phyloP scores from a whole-genome alignment of 2,113 vertebrate species.

The Gopherus evgoodei region DNA sequence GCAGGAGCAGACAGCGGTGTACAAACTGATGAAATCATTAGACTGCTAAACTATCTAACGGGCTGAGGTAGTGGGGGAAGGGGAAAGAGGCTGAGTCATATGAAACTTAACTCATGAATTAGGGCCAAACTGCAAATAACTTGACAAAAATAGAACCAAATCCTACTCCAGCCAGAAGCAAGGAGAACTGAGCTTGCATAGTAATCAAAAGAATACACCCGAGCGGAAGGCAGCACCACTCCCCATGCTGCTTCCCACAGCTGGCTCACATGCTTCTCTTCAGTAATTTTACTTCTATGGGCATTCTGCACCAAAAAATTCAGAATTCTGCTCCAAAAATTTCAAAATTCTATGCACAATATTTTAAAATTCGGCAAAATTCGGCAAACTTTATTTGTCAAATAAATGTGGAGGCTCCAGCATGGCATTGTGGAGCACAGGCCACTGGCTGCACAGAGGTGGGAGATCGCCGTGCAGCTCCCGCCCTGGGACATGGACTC shows the following conservation, averaged over 20 bases:
- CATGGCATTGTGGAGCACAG: no score
- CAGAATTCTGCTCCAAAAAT: no score
- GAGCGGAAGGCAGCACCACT: conserved; percentile 8
- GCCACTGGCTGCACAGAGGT: no score
- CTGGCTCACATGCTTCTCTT: neutral
- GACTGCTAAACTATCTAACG: neutral
- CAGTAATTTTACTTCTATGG: neutral
- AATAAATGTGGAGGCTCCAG: no score
- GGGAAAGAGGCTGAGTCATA: neutral
- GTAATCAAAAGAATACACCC: neutral
- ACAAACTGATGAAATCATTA: neutral
- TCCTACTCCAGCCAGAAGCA: neutral
- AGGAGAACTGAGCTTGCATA: neutral
- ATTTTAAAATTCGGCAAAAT: no score
- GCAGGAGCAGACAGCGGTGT: neutral
- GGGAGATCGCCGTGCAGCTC: no score
- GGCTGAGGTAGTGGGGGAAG: neutral
- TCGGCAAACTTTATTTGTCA: no score
- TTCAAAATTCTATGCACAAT: no score
- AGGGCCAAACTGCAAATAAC: neutral
- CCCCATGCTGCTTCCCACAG: neutral
- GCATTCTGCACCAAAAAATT: no score
- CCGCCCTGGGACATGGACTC: no score
- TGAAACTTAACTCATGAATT: neutral
- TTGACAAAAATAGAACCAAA: neutral